A percentile compares a stretch with the other conserved stretches of the same genome.
phyloP scores from a whole-genome alignment of 2,888 invertebrate genomes.

The Ditula angustiorana region DNA sequence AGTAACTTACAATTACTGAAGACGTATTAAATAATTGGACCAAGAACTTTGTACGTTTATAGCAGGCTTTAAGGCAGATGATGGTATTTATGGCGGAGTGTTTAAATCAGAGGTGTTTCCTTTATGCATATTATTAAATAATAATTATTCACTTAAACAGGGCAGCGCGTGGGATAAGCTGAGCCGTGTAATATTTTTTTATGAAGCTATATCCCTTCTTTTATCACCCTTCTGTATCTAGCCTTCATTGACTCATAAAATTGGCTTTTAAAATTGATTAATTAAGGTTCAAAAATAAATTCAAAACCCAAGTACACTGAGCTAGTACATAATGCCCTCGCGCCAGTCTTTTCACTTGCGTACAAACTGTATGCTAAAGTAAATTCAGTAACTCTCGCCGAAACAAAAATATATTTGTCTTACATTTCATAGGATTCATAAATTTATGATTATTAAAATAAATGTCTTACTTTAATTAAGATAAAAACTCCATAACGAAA shows the following conservation, averaged over 20 bases:
- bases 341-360: too few relatives aligned
- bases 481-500: too few relatives aligned
- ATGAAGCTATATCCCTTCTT: constrained; percentile 25
- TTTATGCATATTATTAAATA: constrained; percentile 37
- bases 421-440: too few relatives aligned
- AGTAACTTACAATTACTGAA: constrained; percentile 43
- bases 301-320: too few relatives aligned
- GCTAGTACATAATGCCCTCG: too few relatives aligned
- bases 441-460: too few relatives aligned
- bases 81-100: constrained; percentile 30
- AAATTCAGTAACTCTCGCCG: too few relatives aligned
- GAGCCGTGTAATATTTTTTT: constrained; percentile 31
- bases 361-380: too few relatives aligned
- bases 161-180: constrained; percentile 15
- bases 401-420: too few relatives aligned
- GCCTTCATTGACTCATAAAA: neutral
- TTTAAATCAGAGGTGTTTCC: constrained; percentile 38
- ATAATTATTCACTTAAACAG: constrained; percentile 39
- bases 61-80: constrained; percentile 28
- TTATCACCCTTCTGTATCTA: constrained; percentile 1
- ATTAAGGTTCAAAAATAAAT: neutral
- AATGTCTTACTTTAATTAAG: too few relatives aligned
- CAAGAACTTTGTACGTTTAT: constrained; percentile 38
- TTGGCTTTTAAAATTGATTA: neutral
- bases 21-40: constrained; percentile 40